Base-by-base conservation (phyloP, 2,113 vertebrate species). In the Alethe castanea region DNA sequence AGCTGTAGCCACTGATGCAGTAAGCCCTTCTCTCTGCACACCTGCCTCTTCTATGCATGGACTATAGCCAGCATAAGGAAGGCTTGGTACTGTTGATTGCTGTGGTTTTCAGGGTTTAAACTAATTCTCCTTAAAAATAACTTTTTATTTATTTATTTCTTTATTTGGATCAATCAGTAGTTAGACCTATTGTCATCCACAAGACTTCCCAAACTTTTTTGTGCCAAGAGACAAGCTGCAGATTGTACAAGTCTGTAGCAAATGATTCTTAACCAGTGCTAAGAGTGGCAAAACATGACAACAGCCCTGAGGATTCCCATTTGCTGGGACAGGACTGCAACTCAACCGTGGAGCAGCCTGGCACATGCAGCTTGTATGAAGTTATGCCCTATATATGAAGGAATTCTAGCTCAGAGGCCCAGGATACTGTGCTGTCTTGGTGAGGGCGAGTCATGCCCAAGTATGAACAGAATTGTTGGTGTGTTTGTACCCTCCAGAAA, bases 301-400 rank as follows among this genome's bases (percentile, higher is more conserved):
- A 19, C 18, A 48, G 25, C 14, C 23, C 22, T 15, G 25, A 67
- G 35, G 26, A 76, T 52, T 79, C 16, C 57, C 24, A 36, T 18
- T 31, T 3, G 2, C 9, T 0, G 0, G 14, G 36, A 6, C 8
- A 36, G 40, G 48, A 72, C 31, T 24, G 54, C 9, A 31, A 4
- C 18, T 31, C 23, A 57, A 11, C 33, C 0, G 0, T 2, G 2
- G 36, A 73, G 72, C 59, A 86, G 14, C 14, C 22, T 2, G 2
- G 14, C 4, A 28, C 9, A 9, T 19, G 44, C 20, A 31, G 44
- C 36, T 69, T 5, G 16, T 6, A 18, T 24, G 28, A 76, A 53
- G n/a, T 22, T 20, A 8, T 2, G 13, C 23, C 48, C 12, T 38
- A 3, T 4, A 2, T 9, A 2, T 33, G 28, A 29, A 48, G 13